Evolutionary conservation across 2,888 invertebrate species (phyloP), one percentile per base, ranked within the genome.

Genomic region (Coelinius sp.): DNA sequence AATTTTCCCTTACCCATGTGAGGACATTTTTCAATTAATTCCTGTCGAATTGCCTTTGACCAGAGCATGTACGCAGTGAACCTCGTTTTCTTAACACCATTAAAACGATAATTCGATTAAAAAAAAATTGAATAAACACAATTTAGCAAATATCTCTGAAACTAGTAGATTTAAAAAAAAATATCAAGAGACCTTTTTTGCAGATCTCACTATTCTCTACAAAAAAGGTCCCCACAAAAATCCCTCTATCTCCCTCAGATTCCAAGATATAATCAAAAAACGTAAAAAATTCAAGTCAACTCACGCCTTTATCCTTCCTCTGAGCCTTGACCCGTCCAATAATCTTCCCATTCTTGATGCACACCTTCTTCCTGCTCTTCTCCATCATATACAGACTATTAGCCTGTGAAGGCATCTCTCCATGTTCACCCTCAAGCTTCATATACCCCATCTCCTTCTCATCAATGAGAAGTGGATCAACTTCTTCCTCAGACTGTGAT

Each of bases 41-140:
- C 93, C 75, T 93, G 93, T 46, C 96, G 91, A 20, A 94, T 92
- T 80, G 95, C 95, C 78, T 94, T 94, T 0, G 96, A 94, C 96
- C 96, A 97, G 83, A 97, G 89, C 92, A 95, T 96, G 88, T 97
- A 97, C 0, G 97, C 97, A 0, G 97, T 96, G 76, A 94, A 93
- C 63, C 95, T 90, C 0, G 93, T 91, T 88, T 93, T 94, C 90
- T 90, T 82, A 75, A 88, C n/a, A n/a, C n/a, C n/a, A n/a, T n/a
- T n/a, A n/a, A n/a, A n/a, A n/a, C n/a, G n/a, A n/a, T n/a, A n/a
- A n/a, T n/a, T n/a, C n/a, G n/a, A n/a, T n/a, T n/a, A n/a, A n/a
- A n/a, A n/a, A n/a, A n/a, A n/a, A n/a, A n/a, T n/a, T n/a, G n/a
- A n/a, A n/a, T n/a, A n/a, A n/a, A n/a, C n/a, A n/a, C n/a, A n/a